phyloP scores from a whole-genome alignment of 2,888 invertebrate genomes.

The Drosophila phalerata region DNA sequence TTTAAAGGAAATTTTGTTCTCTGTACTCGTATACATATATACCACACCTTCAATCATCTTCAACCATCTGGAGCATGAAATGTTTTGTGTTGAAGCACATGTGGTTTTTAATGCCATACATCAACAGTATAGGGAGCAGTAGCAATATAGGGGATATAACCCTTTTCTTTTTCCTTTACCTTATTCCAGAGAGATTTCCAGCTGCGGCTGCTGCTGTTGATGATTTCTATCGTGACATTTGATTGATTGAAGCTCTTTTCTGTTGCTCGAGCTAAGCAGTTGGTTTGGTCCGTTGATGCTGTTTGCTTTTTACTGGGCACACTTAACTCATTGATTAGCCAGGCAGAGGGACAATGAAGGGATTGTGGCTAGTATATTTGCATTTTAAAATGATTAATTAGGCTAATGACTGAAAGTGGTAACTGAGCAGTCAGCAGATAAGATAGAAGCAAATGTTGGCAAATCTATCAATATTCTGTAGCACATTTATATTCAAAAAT shows the following conservation, averaged over 20 bases:
- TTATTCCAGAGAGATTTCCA: constrained; percentile 25
- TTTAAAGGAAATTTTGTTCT: no score
- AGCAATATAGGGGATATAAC: constrained; percentile 16
- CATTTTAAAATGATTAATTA: constrained; percentile 71
- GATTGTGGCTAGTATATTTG: constrained; percentile 47
- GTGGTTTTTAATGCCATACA: constrained; percentile 69
- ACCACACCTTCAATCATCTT: constrained; percentile 13
- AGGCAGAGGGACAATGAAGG: neutral
- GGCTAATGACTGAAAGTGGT: constrained; percentile 7
- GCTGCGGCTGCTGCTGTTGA: constrained; percentile 36
- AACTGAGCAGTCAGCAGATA: constrained; percentile 5
- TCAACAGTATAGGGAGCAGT: constrained; percentile 15
- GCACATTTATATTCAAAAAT: neutral
- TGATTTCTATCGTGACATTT: constrained; percentile 71
- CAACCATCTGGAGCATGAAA: constrained; percentile 54
- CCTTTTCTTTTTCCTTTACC: constrained; percentile 40
- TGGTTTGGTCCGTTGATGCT: constrained; percentile 33
- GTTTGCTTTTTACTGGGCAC: constrained; percentile 47
- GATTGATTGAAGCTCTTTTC: constrained; percentile 72
- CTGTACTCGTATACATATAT: neutral
- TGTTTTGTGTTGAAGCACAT: constrained; percentile 66
- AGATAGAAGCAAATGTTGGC: neutral
- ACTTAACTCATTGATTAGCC: constrained; percentile 60
- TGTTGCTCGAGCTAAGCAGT: constrained; percentile 39
- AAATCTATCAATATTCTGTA: constrained; percentile 2